Conservation (phyloP, 30 jellyfish, hydroid and myxozoan genomes). For the Cassiopea andromeda region DNA sequence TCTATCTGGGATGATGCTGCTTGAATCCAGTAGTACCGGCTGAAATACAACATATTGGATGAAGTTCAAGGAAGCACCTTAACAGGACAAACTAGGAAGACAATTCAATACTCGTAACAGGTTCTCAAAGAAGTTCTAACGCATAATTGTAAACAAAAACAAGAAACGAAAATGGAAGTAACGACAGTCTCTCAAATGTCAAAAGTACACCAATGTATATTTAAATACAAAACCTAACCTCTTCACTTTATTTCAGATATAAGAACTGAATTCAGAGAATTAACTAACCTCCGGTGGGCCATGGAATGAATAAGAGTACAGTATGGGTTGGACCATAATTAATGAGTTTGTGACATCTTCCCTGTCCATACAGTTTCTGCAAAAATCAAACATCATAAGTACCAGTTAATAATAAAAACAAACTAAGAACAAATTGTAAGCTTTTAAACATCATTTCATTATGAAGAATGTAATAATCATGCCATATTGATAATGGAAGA, state of each 20-base stretch:
- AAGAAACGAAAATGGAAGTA: too few species aligned
- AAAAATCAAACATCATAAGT: neutral
- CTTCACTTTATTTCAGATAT: too few species aligned
- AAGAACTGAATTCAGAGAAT: neutral
- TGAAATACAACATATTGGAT: neutral
- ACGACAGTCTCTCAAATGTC: too few species aligned
- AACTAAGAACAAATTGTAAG: too few species aligned
- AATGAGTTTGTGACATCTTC: slow-evolving; percentile 98
- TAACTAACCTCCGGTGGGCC: slow-evolving; percentile 97
- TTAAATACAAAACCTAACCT: too few species aligned
- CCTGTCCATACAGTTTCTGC: slow-evolving; percentile 78
- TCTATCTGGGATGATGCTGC: slow-evolving; percentile 89
- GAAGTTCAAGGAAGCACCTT: neutral
- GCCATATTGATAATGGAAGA: too few species aligned
- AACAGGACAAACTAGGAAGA: too few species aligned
- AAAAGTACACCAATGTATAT: too few species aligned
- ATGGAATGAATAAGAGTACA: slow-evolving; percentile 93
- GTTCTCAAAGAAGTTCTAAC: too few species aligned
- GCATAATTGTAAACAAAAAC: too few species aligned
- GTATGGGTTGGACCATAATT: slow-evolving; percentile 97
- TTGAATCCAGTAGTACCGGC: slow-evolving; percentile 97
- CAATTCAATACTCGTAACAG: too few species aligned
- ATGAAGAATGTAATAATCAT: too few species aligned
- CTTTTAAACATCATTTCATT: neutral
- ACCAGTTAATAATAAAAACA: neutral